Conservation (phyloP, 1,140 invertebrate species). For the Drosophila fuyamai region DNA sequence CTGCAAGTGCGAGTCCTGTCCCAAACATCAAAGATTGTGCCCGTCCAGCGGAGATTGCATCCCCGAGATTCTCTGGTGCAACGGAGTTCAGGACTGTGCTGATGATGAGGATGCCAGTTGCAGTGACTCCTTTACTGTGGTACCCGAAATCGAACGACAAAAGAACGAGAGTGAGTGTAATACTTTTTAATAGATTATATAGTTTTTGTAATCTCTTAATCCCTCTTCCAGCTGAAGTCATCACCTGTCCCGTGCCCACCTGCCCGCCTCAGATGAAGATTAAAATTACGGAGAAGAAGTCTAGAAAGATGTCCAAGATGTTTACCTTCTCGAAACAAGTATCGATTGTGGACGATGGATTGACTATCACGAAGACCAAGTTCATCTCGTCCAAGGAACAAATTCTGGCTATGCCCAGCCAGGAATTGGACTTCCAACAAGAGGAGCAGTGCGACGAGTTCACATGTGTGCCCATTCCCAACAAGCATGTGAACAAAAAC, state of each 20-base stretch:
- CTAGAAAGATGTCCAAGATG: slow-evolving; percentile 80
- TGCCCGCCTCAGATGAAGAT: slow-evolving; percentile 87
- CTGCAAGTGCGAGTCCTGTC: slow-evolving; percentile 91
- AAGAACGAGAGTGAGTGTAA: slow-evolving; percentile 62
- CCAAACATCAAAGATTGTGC: slow-evolving; percentile 88
- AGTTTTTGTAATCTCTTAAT: no score
- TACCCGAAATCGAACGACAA: slow-evolving; percentile 44
- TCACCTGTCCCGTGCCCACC: slow-evolving; percentile 85
- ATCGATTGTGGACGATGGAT: slow-evolving; percentile 65
- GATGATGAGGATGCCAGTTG: slow-evolving; percentile 92
- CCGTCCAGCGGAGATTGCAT: slow-evolving; percentile 91
- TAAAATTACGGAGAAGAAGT: slow-evolving; percentile 76
- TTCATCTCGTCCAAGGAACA: slow-evolving; percentile 68
- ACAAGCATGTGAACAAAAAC: slow-evolving; percentile 60
- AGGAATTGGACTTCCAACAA: slow-evolving; percentile 48
- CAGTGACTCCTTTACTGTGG: slow-evolving; percentile 75
- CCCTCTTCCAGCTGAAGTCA: slow-evolving; percentile 42
- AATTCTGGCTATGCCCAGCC: slow-evolving; percentile 65
- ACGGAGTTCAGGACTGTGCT: slow-evolving; percentile 92
- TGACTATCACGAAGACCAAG: slow-evolving; percentile 76
- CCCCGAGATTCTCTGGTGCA: slow-evolving; percentile 90
- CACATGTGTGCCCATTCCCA: slow-evolving; percentile 77
- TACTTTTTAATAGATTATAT: no score
- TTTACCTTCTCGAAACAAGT: slow-evolving; percentile 77
- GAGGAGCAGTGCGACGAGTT: slow-evolving; percentile 81